Percentiles rank a stretch among this genome's conserved stretches.
These are phyloP conservation scores for Lasius fuliginosus DNA, from an alignment of 2,888 invertebrate species.

Conservation along the genomic window DNA sequence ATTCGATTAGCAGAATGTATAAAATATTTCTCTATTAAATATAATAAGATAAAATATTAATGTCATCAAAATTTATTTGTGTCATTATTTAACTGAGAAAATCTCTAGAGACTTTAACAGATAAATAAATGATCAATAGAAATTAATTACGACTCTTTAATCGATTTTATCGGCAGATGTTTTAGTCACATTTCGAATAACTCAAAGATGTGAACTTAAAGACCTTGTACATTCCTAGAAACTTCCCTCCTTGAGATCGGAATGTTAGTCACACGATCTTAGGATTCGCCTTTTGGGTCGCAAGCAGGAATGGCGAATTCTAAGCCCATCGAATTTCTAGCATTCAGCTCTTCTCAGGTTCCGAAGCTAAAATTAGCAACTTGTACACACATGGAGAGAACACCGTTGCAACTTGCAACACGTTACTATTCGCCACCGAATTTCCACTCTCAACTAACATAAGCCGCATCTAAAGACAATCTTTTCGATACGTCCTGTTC, in stretches of 20 bases:
- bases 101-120: background rate
- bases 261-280: background rate
- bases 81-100: background rate
- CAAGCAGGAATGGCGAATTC: background rate
- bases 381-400: slow-evolving; percentile 40
- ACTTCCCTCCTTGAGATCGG: background rate
- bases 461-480: slow-evolving; percentile 34
- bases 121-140: background rate
- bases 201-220: background rate
- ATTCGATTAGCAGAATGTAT: background rate
- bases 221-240: background rate
- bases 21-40: background rate
- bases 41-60: background rate
- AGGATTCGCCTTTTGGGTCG: background rate
- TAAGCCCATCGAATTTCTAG: slow-evolving; percentile 43
- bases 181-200: background rate
- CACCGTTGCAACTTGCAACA: slow-evolving; percentile 51
- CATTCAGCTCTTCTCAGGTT: slow-evolving; percentile 44
- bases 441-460: slow-evolving; percentile 43
- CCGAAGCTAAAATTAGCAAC: slow-evolving; percentile 48
- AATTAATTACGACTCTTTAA: background rate
- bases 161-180: background rate
- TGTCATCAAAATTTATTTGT: background rate
- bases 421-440: slow-evolving; percentile 30
- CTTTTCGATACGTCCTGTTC: slow-evolving; percentile 20